A percentile compares a stretch with the other conserved stretches of the same genome.
These are phyloP conservation scores for Ptilorrhoa leucosticta DNA, from an alignment of 2,113 vertebrate genomes.

Conservation along the genomic window DNA sequence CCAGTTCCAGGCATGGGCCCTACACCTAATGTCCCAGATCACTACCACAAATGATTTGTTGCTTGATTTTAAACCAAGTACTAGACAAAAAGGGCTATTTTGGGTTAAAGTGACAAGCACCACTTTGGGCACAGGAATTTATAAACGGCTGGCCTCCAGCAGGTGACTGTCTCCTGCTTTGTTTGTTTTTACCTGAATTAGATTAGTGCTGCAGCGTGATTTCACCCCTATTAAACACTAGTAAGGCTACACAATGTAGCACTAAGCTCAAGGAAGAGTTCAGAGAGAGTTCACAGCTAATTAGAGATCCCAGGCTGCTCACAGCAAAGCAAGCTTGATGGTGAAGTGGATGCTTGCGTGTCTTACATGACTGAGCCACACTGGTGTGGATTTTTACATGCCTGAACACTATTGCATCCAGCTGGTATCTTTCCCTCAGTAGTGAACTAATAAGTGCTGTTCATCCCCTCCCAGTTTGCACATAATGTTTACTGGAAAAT, in stretches of 20 bases:
- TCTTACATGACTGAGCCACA: rapidly evolving
- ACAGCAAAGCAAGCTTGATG: neutral
- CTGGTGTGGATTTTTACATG: neutral
- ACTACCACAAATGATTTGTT: neutral
- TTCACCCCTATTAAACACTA: neutral
- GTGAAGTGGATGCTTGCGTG: neutral
- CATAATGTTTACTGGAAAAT: neutral
- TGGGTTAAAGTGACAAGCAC: neutral
- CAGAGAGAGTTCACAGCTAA: conserved; percentile 35
- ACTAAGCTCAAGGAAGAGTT: conserved; percentile 3
- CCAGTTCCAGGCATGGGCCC: too few species aligned
- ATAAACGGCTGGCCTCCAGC: neutral
- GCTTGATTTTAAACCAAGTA: neutral
- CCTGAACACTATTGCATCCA: neutral
- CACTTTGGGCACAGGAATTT: neutral
- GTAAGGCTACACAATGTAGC: neutral
- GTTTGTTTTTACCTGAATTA: conserved; percentile 39
- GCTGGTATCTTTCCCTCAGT: neutral
- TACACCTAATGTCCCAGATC: neutral
- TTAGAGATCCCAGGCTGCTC: neutral
- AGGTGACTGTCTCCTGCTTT: neutral
- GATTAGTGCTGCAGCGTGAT: neutral
- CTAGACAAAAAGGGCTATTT: neutral
- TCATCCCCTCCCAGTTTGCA: neutral
- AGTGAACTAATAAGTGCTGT: neutral